Evolutionary conservation across 1,140 invertebrate genomes (phyloP).

Genomic region (Yoshiicerus persimilis): DNA sequence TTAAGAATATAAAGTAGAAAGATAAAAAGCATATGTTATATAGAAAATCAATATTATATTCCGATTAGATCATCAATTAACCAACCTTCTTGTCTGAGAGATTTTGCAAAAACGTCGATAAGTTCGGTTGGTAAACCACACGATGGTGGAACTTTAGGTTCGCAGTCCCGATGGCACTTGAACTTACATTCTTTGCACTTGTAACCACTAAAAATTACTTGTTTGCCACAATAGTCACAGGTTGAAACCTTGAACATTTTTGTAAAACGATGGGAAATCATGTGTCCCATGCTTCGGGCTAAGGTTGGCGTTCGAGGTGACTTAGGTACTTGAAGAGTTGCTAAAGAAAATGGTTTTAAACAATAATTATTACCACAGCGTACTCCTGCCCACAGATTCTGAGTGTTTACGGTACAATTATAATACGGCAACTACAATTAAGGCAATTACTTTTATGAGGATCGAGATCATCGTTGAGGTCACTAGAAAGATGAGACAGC

Average conservation of each 20-base stretch:
- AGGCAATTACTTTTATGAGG: slow-evolving; percentile 56
- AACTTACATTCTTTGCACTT: slow-evolving; percentile 96
- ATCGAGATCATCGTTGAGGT: slow-evolving; percentile 63
- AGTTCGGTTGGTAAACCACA: slow-evolving; percentile 84
- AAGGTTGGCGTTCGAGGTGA: slow-evolving; percentile 69
- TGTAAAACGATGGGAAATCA: slow-evolving; percentile 86
- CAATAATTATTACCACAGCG: too few species aligned
- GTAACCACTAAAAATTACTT: slow-evolving; percentile 79
- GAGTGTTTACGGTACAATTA: background rate
- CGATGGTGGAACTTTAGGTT: slow-evolving; percentile 83
- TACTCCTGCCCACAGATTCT: too few species aligned
- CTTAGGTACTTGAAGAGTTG: slow-evolving; percentile 67
- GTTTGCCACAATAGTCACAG: slow-evolving; percentile 88
- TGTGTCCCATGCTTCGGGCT: slow-evolving; percentile 78
- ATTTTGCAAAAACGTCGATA: slow-evolving; percentile 67
- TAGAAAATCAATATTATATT: too few species aligned
- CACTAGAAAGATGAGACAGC: slow-evolving; percentile 28
- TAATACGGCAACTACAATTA: background rate
- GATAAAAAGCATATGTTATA: too few species aligned
- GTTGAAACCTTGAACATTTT: slow-evolving; percentile 85
- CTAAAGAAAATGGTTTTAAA: slow-evolving; percentile 40
- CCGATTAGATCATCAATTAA: background rate
- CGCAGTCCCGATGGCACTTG: slow-evolving; percentile 89
- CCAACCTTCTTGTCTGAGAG: slow-evolving; percentile 39
- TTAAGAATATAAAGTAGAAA: background rate